Evolutionary conservation across 2,797 vertebrate species (phyloP).

Genomic region (Tadarida brasiliensis): DNA sequence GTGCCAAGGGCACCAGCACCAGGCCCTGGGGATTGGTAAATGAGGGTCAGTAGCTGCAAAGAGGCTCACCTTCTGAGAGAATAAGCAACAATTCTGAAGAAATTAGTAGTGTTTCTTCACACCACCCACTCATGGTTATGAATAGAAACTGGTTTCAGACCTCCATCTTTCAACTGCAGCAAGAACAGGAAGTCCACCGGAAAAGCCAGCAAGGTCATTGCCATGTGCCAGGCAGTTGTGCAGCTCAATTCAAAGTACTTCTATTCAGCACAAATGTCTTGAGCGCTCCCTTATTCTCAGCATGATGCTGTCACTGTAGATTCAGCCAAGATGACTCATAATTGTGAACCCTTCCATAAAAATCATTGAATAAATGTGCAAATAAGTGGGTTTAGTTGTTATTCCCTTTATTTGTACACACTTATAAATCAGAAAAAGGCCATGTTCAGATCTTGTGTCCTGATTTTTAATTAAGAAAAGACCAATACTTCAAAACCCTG

Average conservation of each 20-base stretch:
- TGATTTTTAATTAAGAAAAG: slow-evolving; percentile 27
- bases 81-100: neutral
- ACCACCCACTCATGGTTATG: neutral
- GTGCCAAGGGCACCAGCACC: neutral
- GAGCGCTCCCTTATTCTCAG: neutral
- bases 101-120: too few relatives aligned
- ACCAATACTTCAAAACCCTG: neutral
- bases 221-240: neutral
- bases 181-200: neutral
- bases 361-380: neutral
- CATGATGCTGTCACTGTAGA: neutral
- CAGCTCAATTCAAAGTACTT: neutral
- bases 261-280: neutral
- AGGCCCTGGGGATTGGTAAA: neutral
- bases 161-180: neutral
- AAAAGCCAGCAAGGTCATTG: neutral
- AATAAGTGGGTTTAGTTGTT: neutral
- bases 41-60: neutral
- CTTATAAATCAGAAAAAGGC: slow-evolving; percentile 31
- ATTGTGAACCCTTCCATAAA: neutral
- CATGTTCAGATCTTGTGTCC: neutral
- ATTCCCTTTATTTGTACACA: neutral
- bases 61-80: neutral
- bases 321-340: neutral
- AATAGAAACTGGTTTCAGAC: neutral